Evolutionary conservation across 2,113 vertebrate genomes (phyloP), one percentile per base, ranked within the genome.

Genomic region (Spea bombifrons): DNA sequence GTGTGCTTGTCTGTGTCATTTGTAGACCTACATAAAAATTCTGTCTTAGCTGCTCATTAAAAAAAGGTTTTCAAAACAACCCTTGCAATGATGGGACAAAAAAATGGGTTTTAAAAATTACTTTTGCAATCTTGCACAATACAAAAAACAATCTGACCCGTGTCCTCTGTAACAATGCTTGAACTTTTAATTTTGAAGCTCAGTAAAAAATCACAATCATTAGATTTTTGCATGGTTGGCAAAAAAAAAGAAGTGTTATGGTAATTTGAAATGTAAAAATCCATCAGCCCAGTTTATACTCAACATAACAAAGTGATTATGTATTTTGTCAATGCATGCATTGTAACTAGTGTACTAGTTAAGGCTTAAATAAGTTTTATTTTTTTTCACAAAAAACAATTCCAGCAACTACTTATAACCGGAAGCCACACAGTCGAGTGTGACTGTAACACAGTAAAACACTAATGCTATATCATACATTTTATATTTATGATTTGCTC

Each of bases 401-500:
- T 78, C 49, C 59, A 52, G 57, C 70, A 66, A 72, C 59, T 49
- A 48, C 43, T 78, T 59, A 78, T 78, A 69, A 78, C 66, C 66
- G 69, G 76, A 78, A 71, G 69, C 49, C 69, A 15, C 16, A 12
- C 57, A 47, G 68, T 17, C 17, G 57, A 47, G 61, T 78, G 17
- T 72, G 66, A 71, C 59, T 7, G 68, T 66, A 78, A 78, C 46
- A 59, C 69, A 52, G 48, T 78, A 72, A 78, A 78, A 66, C 72
- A 72, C 63, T 69, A 78, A 48, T 57, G 15, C 69, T 72, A 12
- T 68, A 72, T 66, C 76, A 78, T 78, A 68, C 72, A 61, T 66
- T 53, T 72, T 72, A 78, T 78, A 78, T 78, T 78, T 78, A 72
- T 52, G 69, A 65, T 78, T 72, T 78, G 17, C 76, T 72, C 69